Evolutionary conservation across 1,140 invertebrate genomes (phyloP), one percentile per base, ranked within the genome.

Genomic region (Drosophila nigrodunni): DNA sequence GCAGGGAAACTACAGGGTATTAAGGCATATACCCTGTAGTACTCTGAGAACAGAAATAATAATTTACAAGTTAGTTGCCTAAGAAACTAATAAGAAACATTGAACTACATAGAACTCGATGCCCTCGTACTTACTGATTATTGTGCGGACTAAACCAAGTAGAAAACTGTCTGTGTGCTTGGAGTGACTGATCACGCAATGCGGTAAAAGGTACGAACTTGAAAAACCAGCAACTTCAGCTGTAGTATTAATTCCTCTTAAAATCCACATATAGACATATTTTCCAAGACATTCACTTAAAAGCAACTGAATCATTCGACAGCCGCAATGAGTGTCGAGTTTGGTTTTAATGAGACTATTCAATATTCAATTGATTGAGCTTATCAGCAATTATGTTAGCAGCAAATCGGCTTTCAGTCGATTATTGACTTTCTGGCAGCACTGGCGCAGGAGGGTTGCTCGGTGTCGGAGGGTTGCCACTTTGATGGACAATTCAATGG

Each of bases 401-500:
- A 13, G 11, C 30, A 30, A 30, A 30, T 30, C 25, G 25, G 25
- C 25, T 30, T 30, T 30, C 25, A 30, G 25, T 30, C 25, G 25
- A 30, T 30, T 30, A 30, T 30, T n/a, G 34, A 18, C n/a, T 47
- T 18, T 43, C 41, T 43, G 41, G 13, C 41, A 41, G 11, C 39
- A 13, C 5, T 43, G 41, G 3, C 4, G 41, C 1, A 10, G n/a
- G n/a, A 13, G 8, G 7, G 11, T 8, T 7, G 44, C 2, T 8
- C 15, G 44, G 35, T 15, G 21, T 35, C 35, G 34, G 15, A 37
- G n/a, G 9, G 25, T 30, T 30, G 34, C 10, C 7, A 54, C 30
- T 52, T 52, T 52, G 25, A n/a, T 5, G 47, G 58, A 61, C 10
- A 61, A 47, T 21, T 55, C 62, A 55, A 55, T 66, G 62, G 41